Evolutionary conservation across 2,797 vertebrate genomes (phyloP).

Genomic region (Kryptolebias ocellatus): DNA sequence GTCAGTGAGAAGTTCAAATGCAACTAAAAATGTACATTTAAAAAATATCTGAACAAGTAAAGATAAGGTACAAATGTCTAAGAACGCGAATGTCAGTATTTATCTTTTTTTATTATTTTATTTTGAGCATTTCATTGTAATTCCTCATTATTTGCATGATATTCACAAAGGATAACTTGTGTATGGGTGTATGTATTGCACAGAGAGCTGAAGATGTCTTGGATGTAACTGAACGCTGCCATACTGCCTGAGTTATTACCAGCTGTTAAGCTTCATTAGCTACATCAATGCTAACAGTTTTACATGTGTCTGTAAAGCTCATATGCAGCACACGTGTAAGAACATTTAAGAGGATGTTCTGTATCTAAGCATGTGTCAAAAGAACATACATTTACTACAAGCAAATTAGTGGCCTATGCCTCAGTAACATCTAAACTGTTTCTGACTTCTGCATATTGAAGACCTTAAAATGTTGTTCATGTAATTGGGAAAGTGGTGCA

Average conservation of each 20-base stretch:
- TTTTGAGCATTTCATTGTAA: too few relatives aligned
- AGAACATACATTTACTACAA: conserved; percentile 1
- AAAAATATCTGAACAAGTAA: too few relatives aligned
- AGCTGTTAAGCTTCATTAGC: conserved; percentile 48
- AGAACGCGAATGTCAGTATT: too few relatives aligned
- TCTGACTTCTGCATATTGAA: conserved; percentile 17
- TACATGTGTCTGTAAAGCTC: conserved; percentile 3
- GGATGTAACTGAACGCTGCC: conserved; percentile 17
- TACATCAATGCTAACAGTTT: conserved; percentile 36
- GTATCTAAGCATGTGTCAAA: conserved; percentile 27
- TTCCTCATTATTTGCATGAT: too few relatives aligned
- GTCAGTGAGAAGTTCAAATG: too few relatives aligned
- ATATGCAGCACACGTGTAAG: conserved; percentile 6
- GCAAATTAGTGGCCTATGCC: conserved; percentile 4
- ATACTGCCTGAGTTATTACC: conserved; percentile 25
- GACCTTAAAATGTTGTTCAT: conserved; percentile 16
- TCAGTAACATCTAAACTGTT: conserved; percentile 19
- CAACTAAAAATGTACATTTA: too few relatives aligned
- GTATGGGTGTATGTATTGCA: neutral
- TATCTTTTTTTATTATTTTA: too few relatives aligned
- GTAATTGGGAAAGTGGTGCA: neutral
- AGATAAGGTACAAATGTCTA: too few relatives aligned
- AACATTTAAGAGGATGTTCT: conserved; percentile 15
- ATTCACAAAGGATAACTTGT: neutral
- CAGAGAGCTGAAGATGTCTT: neutral